Conservation (phyloP, 2,113 vertebrate genomes). For the Zosterops japonicus region DNA sequence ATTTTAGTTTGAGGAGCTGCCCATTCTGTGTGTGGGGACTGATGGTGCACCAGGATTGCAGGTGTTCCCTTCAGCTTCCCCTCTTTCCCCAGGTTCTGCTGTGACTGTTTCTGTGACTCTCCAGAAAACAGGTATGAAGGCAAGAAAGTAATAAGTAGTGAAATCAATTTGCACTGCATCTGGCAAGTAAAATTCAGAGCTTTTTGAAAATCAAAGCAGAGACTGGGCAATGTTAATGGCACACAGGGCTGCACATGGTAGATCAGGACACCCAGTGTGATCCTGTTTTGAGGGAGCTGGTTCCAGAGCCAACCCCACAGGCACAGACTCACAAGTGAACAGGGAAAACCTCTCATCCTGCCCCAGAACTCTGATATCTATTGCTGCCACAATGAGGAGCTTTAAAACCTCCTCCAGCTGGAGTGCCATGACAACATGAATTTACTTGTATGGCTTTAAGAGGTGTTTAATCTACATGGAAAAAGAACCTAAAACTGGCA, state of each 20-base stretch:
- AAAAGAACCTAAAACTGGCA: background rate
- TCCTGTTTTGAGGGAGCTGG: background rate
- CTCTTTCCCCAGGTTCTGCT: background rate
- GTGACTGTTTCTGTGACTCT: background rate
- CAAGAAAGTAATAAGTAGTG: background rate
- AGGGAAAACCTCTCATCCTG: background rate
- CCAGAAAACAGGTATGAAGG: background rate
- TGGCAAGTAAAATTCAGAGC: background rate
- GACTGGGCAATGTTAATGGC: background rate
- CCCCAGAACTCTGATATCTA: background rate
- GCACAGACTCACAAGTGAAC: fast-evolving
- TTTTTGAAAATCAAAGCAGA: background rate
- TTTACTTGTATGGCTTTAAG: background rate
- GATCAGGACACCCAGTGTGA: fast-evolving
- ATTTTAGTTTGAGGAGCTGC: background rate
- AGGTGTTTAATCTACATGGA: background rate
- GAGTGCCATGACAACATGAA: background rate
- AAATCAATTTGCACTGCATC: background rate
- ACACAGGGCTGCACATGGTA: fast-evolving
- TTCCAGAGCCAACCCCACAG: background rate
- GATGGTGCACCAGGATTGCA: fast-evolving
- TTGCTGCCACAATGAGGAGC: background rate
- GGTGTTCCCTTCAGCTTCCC: background rate
- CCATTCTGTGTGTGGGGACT: background rate
- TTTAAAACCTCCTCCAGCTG: conserved; percentile 14